Conservation (phyloP, 2,888 invertebrate genomes). For the Electrophaes corylata region DNA sequence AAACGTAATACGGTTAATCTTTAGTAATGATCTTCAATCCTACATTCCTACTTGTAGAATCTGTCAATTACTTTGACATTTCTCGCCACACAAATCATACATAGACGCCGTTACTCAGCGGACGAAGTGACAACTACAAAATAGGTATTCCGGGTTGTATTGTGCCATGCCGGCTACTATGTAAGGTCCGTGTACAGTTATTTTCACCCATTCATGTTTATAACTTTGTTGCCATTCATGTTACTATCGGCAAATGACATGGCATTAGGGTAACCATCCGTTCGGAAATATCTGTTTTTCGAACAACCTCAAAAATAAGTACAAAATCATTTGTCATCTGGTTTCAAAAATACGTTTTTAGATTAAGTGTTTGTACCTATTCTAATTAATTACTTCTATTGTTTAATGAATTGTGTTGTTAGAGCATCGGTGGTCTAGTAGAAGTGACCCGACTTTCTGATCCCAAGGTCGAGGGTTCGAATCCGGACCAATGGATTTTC, state of each 20-base stretch:
- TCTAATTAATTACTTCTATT: no score
- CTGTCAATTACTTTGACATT: constrained; percentile 25
- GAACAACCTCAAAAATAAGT: no score
- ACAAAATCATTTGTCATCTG: no score
- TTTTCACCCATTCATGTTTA: constrained; percentile 31
- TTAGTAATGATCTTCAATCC: background rate
- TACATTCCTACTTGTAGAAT: background rate
- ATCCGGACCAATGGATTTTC: no score
- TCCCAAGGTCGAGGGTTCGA: no score
- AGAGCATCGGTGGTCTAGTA: no score
- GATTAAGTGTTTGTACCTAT: no score
- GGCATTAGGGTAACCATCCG: constrained; percentile 1
- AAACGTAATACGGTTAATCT: no score
- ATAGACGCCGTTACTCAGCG: constrained; percentile 19
- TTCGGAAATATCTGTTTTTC: background rate
- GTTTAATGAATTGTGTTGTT: no score
- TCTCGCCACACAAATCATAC: constrained; percentile 26
- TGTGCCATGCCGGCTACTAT: constrained; percentile 20
- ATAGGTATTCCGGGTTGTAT: constrained; percentile 16
- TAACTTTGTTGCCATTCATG: constrained; percentile 20
- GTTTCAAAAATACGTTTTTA: no score
- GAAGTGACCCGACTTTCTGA: no score
- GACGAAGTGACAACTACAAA: constrained; percentile 24
- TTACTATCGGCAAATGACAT: constrained; percentile 21
- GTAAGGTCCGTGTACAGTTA: constrained; percentile 25